Conservation (phyloP, 2,797 vertebrate genomes). For the Petrocephalus schoutedeni region DNA sequence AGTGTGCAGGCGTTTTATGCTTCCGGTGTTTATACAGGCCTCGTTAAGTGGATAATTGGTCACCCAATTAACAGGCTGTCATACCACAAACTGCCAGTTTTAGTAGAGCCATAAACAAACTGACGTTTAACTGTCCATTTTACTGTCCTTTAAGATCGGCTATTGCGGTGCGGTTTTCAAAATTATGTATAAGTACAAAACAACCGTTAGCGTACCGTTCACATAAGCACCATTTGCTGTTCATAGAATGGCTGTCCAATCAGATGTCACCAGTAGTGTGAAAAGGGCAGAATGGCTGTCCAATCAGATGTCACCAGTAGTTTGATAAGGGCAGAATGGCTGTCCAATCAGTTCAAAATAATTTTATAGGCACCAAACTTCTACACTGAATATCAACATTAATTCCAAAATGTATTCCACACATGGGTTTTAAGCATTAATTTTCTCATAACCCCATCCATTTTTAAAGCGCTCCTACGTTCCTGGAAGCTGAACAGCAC, state of each 20-base stretch:
- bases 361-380: not conserved
- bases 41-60: conserved; percentile 16
- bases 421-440: not conserved
- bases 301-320: not conserved
- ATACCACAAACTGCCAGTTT: not conserved
- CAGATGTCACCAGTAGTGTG: not conserved
- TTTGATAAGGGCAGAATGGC: not conserved
- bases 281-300: not conserved
- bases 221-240: not conserved
- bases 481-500: conserved; percentile 26
- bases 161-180: not conserved
- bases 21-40: conserved; percentile 14
- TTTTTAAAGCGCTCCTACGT: conserved; percentile 19
- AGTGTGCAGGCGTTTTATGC: not conserved
- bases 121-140: not conserved
- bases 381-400: not conserved
- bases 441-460: not conserved
- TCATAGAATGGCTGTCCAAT: not conserved
- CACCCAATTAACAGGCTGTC: conserved; percentile 14
- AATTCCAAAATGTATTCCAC: not conserved
- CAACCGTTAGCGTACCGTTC: not conserved
- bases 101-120: not conserved
- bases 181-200: not conserved
- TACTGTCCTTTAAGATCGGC: not conserved
- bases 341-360: not conserved